These are phyloP conservation scores for Sphaerophoria rueppellii DNA, from an alignment of 2,888 invertebrate genomes.

Conservation along the genomic window DNA sequence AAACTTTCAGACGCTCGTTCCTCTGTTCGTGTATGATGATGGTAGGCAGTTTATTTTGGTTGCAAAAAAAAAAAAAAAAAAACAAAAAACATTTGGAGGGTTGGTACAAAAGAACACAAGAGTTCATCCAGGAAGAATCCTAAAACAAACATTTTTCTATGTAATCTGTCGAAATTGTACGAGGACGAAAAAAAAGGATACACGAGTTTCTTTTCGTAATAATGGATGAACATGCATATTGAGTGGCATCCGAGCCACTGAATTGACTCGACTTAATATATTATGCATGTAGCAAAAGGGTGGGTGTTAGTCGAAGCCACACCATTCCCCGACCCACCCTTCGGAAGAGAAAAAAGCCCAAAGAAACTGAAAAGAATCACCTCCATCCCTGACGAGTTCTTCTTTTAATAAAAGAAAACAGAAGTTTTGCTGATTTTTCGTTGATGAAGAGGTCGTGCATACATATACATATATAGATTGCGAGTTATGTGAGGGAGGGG, in stretches of 20 bases:
- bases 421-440: conserved; percentile 68
- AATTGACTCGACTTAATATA: conserved; percentile 71
- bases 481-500: not conserved
- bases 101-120: not conserved
- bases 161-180: conserved; percentile 47
- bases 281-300: conserved; percentile 67
- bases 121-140: conserved; percentile 40
- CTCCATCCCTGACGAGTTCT: conserved; percentile 1
- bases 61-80: conserved; percentile 31
- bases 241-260: conserved; percentile 62
- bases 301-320: conserved; percentile 27
- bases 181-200: conserved; percentile 52
- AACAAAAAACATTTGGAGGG: conserved; percentile 45
- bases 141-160: conserved; percentile 69
- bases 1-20: conserved; percentile 48
- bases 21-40: conserved; percentile 2
- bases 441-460: conserved; percentile 51
- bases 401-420: conserved; percentile 67
- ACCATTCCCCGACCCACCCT: not conserved
- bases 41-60: conserved; percentile 58
- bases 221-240: conserved; percentile 70
- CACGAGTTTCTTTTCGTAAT: conserved; percentile 63
- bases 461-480: conserved; percentile 9
- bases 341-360: not conserved
- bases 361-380: not conserved